These are phyloP conservation scores for Anas georgica DNA, from an alignment of 2,797 vertebrate genomes.

Conservation along the genomic window DNA sequence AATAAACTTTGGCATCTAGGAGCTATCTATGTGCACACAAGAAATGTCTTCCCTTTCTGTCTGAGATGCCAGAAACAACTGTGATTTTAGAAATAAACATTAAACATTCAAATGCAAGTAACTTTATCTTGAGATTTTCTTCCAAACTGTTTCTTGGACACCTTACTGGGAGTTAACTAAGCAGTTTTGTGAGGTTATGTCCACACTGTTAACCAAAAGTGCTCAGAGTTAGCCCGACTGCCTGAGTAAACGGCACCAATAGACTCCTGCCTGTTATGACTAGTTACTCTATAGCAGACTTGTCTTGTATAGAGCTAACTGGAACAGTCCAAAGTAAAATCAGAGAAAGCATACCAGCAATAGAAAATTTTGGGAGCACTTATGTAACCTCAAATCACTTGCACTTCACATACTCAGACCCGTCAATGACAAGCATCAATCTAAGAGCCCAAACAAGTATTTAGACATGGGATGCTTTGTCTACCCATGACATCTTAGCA, in stretches of 20 bases:
- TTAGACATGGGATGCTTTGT: not conserved
- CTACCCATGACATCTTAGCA: not conserved
- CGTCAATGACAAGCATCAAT: not conserved
- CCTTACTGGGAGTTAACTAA: not conserved
- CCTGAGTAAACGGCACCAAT: not conserved
- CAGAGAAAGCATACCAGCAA: not conserved
- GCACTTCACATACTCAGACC: not conserved
- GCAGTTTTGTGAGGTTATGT: not conserved
- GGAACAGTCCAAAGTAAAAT: not conserved
- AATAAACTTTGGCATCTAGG: not conserved
- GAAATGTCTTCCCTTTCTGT: not conserved
- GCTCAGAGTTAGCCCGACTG: not conserved
- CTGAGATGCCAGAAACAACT: not conserved
- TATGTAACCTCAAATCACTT: rapidly evolving
- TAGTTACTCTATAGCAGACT: not conserved
- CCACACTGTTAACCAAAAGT: not conserved
- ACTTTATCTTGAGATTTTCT: not conserved
- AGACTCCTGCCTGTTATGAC: not conserved
- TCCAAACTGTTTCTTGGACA: not conserved
- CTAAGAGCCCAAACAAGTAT: not conserved
- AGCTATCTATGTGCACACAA: not conserved
- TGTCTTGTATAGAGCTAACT: not conserved
- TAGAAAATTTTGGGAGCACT: not conserved
- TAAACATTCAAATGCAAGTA: not conserved
- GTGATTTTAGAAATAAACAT: not conserved